Evolutionary conservation across 2,797 vertebrate species (phyloP).

Genomic region (Hoplostethus mediterraneus): DNA sequence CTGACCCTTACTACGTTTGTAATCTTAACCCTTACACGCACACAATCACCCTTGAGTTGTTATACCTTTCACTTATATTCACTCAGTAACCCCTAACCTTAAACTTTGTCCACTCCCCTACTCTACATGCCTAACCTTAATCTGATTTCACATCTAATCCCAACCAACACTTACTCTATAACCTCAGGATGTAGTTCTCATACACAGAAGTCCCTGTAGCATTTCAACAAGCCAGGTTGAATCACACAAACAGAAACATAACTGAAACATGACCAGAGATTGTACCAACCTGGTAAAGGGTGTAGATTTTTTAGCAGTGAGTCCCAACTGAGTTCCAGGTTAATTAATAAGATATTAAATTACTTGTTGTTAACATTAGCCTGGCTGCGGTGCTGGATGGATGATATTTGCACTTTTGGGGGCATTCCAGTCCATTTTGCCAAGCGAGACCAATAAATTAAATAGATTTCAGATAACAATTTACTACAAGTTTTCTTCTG

Average conservation of each 20-base stretch:
- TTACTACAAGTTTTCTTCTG: constrained; percentile 9
- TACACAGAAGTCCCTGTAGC: too few species aligned
- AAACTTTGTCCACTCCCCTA: too few species aligned
- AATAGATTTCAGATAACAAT: constrained; percentile 13
- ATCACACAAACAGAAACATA: not conserved
- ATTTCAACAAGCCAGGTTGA: constrained; percentile 1
- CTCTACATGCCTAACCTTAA: too few species aligned
- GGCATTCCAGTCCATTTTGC: constrained; percentile 13
- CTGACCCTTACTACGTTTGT: too few species aligned
- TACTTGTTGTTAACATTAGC: not conserved
- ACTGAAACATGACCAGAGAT: not conserved
- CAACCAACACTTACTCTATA: too few species aligned
- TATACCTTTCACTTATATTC: too few species aligned
- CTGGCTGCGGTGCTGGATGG: not conserved
- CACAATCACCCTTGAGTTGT: constrained; percentile 11
- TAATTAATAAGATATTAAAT: constrained; percentile 12
- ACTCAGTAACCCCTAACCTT: too few species aligned
- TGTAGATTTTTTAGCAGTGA: not conserved
- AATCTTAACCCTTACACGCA: too few species aligned
- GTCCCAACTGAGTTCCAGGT: not conserved
- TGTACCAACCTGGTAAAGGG: not conserved
- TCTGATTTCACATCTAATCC: too few species aligned
- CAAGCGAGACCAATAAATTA: constrained; percentile 13
- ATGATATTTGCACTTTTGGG: constrained; percentile 26
- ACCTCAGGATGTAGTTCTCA: not conserved